Conservation (phyloP, 2,797 vertebrate species). For the Gastrophryne carolinensis region DNA sequence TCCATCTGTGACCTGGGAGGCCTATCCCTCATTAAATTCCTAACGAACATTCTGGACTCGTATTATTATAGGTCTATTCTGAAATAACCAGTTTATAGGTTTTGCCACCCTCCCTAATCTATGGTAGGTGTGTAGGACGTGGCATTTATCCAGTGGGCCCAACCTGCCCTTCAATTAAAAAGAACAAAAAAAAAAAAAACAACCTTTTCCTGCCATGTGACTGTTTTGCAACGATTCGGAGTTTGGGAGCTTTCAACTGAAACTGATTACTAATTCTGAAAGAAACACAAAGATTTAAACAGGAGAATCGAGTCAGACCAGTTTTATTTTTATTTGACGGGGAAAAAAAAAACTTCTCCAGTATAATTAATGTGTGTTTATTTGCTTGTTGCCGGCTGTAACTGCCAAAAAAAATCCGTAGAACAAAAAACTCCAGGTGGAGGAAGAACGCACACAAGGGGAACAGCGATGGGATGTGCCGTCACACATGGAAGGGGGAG, state of each 20-base stretch:
- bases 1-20: no score
- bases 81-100: no score
- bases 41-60: no score
- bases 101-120: no score
- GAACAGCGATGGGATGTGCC: neutral
- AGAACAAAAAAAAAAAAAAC: no score
- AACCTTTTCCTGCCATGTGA: no score
- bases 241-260: slow-evolving; percentile 45
- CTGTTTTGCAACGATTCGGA: slow-evolving; percentile 19
- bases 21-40: no score
- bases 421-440: neutral
- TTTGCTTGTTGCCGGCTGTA: slow-evolving; percentile 34
- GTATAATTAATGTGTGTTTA: slow-evolving; percentile 45
- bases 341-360: slow-evolving; percentile 29
- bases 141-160: no score
- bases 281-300: slow-evolving; percentile 47
- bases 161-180: no score
- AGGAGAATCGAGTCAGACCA: slow-evolving; percentile 43
- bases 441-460: neutral
- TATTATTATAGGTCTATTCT: no score
- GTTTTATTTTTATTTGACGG: slow-evolving; percentile 50
- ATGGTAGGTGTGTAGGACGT: no score
- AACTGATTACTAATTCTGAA: slow-evolving; percentile 48
- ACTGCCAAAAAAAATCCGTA: slow-evolving; percentile 31
- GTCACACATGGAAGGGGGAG: neutral